Evolutionary conservation across 2,888 invertebrate species (phyloP), one percentile per base, ranked within the genome.

Genomic region (Tenthredo livida): DNA sequence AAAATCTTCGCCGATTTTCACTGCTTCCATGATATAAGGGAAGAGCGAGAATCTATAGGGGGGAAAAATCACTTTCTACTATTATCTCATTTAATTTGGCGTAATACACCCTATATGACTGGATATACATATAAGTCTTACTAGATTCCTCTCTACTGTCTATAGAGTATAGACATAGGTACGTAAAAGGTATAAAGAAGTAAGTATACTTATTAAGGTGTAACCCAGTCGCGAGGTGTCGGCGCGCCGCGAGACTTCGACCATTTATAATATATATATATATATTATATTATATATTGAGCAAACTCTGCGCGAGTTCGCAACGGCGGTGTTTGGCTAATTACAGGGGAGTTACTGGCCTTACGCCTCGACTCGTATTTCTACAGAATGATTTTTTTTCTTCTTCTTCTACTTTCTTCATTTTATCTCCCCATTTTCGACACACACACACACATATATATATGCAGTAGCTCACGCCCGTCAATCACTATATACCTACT

Each of bases 201-300:
- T 37, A 61, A 5, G 29, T 61, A 40, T 61, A 40, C 21, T 61
- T 40, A 61, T 80, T 37, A 80, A 80, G 80, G 80, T 80, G 80
- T 80, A 61, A 80, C 80, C 80, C 80, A 40, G 80, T 61, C 58
- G 58, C 80, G 33, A 80, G 61, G 80, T 80, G 80, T 80, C 80
- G 58, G 80, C 21, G 33, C 43, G 12, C 29, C 47, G n/a, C 77
- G 54, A 77, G 54, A 29, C 77, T 50, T 33, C 54, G 40, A 21
- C 2, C 33, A 33, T 33, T 33, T 33, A 33, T 33, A 9, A 33
- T 7, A 12, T 9, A 37, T 54, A 37, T 29, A 29, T 29, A 29
- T 29, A 29, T 10, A n/a, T 33, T 10, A n/a, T 33, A 72, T 17
- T 72, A 40, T 12, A 61, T 80, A 77, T 77, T 77, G 77, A 50